A percentile compares a stretch with the other conserved stretches of the same genome.
Evolutionary conservation across 1,140 invertebrate species (phyloP).

Genomic region (Mesaphorura yosii): DNA sequence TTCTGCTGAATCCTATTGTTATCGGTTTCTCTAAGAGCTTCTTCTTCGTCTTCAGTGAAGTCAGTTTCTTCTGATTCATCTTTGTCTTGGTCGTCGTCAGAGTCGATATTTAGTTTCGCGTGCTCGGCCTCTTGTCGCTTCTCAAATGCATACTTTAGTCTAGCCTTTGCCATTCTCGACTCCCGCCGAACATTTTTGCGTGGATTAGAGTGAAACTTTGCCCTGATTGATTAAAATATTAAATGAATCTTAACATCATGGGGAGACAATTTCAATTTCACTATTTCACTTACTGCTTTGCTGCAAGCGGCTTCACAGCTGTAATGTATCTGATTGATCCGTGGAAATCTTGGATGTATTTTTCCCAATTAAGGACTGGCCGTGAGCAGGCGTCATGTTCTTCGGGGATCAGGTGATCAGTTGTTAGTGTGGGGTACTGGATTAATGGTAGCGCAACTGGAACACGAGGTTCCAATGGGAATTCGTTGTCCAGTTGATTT

Average conservation of each 20-base stretch:
- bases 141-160: not conserved
- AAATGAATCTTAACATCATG: not conserved
- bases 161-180: not conserved
- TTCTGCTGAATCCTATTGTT: not conserved
- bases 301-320: too few species aligned
- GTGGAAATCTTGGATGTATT: slow-evolving; percentile 17
- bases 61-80: not conserved
- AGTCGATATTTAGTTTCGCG: too few species aligned
- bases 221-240: too few species aligned
- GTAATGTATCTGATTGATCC: too few species aligned
- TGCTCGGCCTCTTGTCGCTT: not conserved
- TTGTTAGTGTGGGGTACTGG: slow-evolving; percentile 12
- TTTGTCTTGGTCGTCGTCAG: too few species aligned
- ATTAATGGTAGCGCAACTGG: slow-evolving; percentile 19
- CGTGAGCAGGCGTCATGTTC: slow-evolving; percentile 20
- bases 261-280: too few species aligned
- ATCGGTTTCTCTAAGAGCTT: too few species aligned
- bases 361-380: slow-evolving; percentile 29
- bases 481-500: slow-evolving; percentile 23
- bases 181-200: too few species aligned
- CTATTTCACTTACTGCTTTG: too few species aligned
- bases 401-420: not conserved
- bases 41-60: not conserved
- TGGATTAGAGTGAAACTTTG: too few species aligned
- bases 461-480: slow-evolving; percentile 18